Conservation (phyloP, 2,888 invertebrate species). For the Stenichneumon culpator region DNA sequence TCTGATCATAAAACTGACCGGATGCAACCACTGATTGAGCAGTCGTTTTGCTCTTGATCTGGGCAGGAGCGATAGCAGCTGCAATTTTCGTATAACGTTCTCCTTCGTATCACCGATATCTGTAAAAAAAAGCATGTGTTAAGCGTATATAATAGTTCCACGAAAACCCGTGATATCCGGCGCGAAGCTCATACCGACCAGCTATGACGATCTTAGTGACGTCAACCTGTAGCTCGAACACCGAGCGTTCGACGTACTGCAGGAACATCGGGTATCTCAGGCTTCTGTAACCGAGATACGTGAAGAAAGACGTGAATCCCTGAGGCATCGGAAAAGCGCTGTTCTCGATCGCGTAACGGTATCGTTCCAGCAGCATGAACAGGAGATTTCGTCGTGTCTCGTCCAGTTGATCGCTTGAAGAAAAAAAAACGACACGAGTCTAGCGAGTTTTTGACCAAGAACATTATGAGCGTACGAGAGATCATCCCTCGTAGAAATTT, state of each 20-base stretch:
- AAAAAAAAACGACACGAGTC: slow-evolving; percentile 17
- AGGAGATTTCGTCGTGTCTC: slow-evolving; percentile 90
- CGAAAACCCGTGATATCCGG: not conserved
- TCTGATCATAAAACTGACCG: slow-evolving; percentile 91
- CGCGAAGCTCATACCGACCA: slow-evolving; percentile 85
- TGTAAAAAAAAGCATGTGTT: slow-evolving; percentile 63
- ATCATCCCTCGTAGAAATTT: not conserved
- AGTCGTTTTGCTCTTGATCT: slow-evolving; percentile 92
- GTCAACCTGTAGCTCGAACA: slow-evolving; percentile 95
- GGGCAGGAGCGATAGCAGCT: slow-evolving; percentile 91
- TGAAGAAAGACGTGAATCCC: slow-evolving; percentile 95
- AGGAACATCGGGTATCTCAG: slow-evolving; percentile 92
- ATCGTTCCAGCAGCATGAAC: slow-evolving; percentile 93
- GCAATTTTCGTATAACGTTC: slow-evolving; percentile 90
- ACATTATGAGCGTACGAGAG: not conserved
- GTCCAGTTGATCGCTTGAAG: slow-evolving; percentile 90
- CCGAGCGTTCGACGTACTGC: slow-evolving; percentile 93
- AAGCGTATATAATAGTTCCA: not conserved
- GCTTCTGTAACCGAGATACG: slow-evolving; percentile 93
- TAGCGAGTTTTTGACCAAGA: not conserved
- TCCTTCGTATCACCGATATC: slow-evolving; percentile 86
- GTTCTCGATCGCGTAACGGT: slow-evolving; percentile 92
- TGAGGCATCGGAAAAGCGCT: slow-evolving; percentile 94
- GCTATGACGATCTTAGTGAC: slow-evolving; percentile 94
- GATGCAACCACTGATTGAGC: slow-evolving; percentile 92